phyloP scores from a whole-genome alignment of 2,797 vertebrate genomes.

The Oreonectes daqikongensis region DNA sequence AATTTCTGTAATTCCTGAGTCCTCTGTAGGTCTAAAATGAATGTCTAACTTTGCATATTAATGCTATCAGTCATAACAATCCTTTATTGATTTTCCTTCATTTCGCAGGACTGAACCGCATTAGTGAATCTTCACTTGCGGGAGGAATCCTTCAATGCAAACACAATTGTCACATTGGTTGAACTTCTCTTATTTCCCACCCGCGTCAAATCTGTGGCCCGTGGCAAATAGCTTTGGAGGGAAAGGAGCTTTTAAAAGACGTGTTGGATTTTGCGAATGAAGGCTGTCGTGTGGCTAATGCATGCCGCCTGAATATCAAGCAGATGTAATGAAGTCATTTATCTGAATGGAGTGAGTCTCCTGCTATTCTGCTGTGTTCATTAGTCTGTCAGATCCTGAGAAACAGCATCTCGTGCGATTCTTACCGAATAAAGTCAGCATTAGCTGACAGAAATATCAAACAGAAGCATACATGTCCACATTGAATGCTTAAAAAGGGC shows the following conservation, averaged over 20 bases:
- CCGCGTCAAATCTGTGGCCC: slow-evolving; percentile 24
- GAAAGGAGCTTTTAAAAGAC: slow-evolving; percentile 61
- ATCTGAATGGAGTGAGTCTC: slow-evolving; percentile 78
- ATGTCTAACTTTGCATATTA: slow-evolving; percentile 66
- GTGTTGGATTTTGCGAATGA: slow-evolving; percentile 66
- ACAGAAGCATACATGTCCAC: slow-evolving; percentile 25
- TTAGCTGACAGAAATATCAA: slow-evolving; percentile 51
- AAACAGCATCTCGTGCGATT: slow-evolving; percentile 67
- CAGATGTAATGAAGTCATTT: slow-evolving; percentile 79
- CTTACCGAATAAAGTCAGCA: slow-evolving; percentile 72
- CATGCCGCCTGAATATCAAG: slow-evolving; percentile 76
- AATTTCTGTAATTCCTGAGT: slow-evolving; percentile 31
- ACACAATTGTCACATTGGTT: slow-evolving; percentile 51
- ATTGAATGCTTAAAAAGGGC: neutral
- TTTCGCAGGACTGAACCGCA: slow-evolving; percentile 46
- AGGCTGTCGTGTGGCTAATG: slow-evolving; percentile 66
- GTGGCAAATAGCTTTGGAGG: slow-evolving; percentile 58
- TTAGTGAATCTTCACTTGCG: slow-evolving; percentile 45
- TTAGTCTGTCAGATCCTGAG: slow-evolving; percentile 73
- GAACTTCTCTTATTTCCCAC: slow-evolving; percentile 47
- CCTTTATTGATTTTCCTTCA: slow-evolving; percentile 43
- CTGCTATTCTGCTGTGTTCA: slow-evolving; percentile 76
- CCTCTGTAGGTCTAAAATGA: slow-evolving; percentile 2
- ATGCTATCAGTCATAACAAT: slow-evolving; percentile 65
- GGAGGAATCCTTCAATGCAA: slow-evolving; percentile 38